A percentile compares a stretch with the other conserved stretches of the same genome.
Conservation (phyloP, 2,888 invertebrate species). For the Xanthorhoe spadicearia region DNA sequence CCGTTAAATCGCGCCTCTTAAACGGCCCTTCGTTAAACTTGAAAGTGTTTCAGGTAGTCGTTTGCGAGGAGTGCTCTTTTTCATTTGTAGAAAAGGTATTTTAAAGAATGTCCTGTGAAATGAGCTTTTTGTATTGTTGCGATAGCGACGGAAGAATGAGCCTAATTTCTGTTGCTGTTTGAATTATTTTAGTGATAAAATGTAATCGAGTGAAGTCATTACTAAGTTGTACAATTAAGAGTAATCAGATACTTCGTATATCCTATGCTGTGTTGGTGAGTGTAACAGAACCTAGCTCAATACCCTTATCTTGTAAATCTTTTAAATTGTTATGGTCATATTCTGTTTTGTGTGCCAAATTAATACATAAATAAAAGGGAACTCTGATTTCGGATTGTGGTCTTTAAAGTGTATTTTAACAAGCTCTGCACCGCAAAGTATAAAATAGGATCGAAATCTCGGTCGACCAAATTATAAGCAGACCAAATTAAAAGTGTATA, state of each 20-base stretch:
- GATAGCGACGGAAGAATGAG: constrained; percentile 45
- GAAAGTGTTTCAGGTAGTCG: constrained; percentile 79
- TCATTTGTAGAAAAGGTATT: constrained; percentile 69
- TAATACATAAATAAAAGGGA: too few species aligned
- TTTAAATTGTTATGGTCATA: too few species aligned
- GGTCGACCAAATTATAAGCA: too few species aligned
- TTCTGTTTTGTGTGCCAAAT: too few species aligned
- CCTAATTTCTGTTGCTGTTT: constrained; percentile 41
- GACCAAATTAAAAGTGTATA: too few species aligned
- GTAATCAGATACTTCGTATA: not conserved
- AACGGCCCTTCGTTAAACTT: constrained; percentile 71
- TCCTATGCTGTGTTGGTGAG: not conserved
- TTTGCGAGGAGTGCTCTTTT: constrained; percentile 72
- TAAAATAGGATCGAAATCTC: too few species aligned
- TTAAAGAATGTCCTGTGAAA: constrained; percentile 57
- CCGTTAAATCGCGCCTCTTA: constrained; percentile 77
- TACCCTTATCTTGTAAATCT: too few species aligned
- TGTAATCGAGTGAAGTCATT: not conserved
- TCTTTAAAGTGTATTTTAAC: too few species aligned
- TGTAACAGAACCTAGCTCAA: too few species aligned
- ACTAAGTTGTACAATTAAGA: too few species aligned
- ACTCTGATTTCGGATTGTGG: too few species aligned
- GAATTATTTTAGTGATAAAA: constrained; percentile 32
- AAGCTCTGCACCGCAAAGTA: too few species aligned
- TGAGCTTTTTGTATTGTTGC: constrained; percentile 65